phyloP scores from a whole-genome alignment of 2,888 invertebrate species.

The Allolobophora icterica region DNA sequence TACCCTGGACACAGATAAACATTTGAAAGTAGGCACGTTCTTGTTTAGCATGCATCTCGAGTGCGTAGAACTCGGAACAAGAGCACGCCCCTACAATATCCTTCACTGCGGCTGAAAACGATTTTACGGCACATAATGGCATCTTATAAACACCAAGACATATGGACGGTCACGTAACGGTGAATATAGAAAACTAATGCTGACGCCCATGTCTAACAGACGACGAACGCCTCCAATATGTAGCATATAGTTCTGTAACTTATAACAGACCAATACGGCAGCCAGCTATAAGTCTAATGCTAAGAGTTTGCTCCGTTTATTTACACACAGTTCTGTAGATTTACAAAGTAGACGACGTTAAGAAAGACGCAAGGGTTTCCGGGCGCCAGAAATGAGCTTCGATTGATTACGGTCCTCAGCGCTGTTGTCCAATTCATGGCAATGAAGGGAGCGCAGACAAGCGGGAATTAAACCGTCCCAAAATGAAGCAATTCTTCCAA shows the following conservation, averaged over 20 bases:
- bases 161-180: neutral
- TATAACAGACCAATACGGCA: neutral
- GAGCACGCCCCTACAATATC: neutral
- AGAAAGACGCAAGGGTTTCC: neutral
- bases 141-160: neutral
- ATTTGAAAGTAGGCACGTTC: neutral
- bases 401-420: neutral
- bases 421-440: neutral
- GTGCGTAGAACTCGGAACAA: neutral
- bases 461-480: neutral
- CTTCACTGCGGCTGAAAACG: neutral
- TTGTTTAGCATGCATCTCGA: neutral
- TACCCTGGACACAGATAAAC: neutral
- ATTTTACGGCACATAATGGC: neutral
- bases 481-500: slow-evolving; percentile 2
- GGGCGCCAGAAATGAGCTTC: neutral
- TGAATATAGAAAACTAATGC: neutral
- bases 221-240: neutral
- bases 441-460: neutral
- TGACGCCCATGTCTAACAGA: neutral
- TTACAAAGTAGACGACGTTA: neutral
- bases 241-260: neutral
- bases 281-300: neutral
- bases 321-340: neutral
- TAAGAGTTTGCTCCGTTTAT: neutral